A percentile compares a stretch with the other conserved stretches of the same genome.
Evolutionary conservation across 2,888 invertebrate genomes (phyloP).

Genomic region (Epicampocera succincta): DNA sequence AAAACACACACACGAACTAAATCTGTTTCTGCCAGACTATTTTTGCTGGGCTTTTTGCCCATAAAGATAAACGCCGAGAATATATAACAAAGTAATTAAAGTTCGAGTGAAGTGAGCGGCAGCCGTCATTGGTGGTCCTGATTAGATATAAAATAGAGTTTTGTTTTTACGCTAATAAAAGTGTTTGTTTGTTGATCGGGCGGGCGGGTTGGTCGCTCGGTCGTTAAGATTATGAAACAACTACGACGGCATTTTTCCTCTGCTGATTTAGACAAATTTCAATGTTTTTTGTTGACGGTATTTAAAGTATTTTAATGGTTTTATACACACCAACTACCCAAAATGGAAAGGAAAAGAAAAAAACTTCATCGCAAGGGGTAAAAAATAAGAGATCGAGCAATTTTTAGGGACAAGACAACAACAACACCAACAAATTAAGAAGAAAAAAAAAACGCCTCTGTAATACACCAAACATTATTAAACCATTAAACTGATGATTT

Average conservation of each 20-base stretch:
- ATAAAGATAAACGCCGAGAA: conserved; percentile 25
- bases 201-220: conserved; percentile 17
- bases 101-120: conserved; percentile 30
- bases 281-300: conserved; percentile 22
- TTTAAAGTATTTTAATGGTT: conserved; percentile 58
- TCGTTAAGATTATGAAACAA: conserved; percentile 51
- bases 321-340: conserved; percentile 18
- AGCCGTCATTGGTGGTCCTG: conserved; percentile 53
- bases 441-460: conserved; percentile 65
- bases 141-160: conserved; percentile 36
- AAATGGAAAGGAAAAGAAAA: conserved; percentile 2
- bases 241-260: conserved; percentile 40
- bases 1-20: neutral
- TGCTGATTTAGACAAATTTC: conserved; percentile 39
- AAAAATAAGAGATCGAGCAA: neutral
- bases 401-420: neutral
- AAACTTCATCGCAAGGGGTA: conserved; percentile 13
- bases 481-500: conserved; percentile 64
- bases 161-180: conserved; percentile 46
- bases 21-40: conserved; percentile 11
- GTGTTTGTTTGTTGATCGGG: conserved; percentile 26
- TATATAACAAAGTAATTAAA: conserved; percentile 52
- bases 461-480: conserved; percentile 69
- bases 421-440: neutral
- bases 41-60: conserved; percentile 8